A percentile compares a stretch with the other conserved stretches of the same genome.
Conservation (phyloP, 2,797 vertebrate species). For the Etheostoma nigrum region DNA sequence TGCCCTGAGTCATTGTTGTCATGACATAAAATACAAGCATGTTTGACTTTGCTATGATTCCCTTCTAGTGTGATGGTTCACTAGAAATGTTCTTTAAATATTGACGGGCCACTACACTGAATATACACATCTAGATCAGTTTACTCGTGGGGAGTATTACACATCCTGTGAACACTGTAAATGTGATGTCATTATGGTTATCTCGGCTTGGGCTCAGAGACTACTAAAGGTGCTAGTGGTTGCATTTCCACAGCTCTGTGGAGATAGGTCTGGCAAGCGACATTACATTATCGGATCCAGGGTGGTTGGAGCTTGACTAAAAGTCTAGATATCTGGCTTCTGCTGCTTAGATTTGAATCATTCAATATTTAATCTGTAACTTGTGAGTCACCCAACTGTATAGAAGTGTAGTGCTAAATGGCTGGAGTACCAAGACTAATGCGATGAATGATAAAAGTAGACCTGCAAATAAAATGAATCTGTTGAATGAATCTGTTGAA, state of each 20-base stretch:
- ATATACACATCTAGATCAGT: not conserved
- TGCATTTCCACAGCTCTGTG: not conserved
- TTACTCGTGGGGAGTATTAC: not conserved
- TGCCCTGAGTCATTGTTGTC: constrained; percentile 18
- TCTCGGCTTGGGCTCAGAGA: not conserved
- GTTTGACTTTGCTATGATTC: constrained; percentile 23
- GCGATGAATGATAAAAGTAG: not conserved
- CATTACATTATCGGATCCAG: not conserved
- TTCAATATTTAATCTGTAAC: not conserved
- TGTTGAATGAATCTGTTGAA: too few relatives aligned
- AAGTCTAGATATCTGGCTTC: not conserved
- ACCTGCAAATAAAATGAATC: too few relatives aligned
- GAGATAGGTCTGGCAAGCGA: too few relatives aligned
- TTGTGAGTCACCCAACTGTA: not conserved
- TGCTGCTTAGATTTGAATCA: not conserved
- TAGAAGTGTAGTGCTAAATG: not conserved
- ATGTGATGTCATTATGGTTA: not conserved
- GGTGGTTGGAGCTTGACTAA: not conserved
- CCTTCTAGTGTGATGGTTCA: constrained; percentile 3
- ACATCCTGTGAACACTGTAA: not conserved
- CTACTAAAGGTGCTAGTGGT: not conserved
- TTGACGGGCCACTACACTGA: constrained; percentile 7
- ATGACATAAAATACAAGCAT: constrained; percentile 35
- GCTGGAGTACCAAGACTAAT: not conserved
- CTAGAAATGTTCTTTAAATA: not conserved